Conservation (phyloP, 2,113 vertebrate species). For the Thomomys bottae region DNA sequence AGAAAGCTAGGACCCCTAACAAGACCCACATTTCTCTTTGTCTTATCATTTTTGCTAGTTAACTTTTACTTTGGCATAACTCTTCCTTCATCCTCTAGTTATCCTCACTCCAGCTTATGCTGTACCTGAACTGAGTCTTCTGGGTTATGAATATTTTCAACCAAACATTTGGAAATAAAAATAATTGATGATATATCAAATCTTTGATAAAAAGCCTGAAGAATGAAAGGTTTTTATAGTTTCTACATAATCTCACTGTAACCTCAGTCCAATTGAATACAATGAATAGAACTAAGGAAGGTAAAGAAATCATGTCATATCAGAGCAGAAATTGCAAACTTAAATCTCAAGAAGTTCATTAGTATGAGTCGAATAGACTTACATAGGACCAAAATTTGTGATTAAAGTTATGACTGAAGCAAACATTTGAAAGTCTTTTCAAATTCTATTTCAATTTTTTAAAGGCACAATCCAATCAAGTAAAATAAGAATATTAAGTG, state of each 20-base stretch:
- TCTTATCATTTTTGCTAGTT: background rate
- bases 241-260: background rate
- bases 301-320: background rate
- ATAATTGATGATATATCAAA: background rate
- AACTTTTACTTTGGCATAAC: background rate
- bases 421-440: constrained; percentile 5
- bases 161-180: constrained; percentile 4
- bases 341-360: background rate
- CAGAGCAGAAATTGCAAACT: background rate
- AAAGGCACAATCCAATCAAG: background rate
- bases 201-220: background rate
- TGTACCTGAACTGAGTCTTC: background rate
- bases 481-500: background rate
- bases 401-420: background rate
- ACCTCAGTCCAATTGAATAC: background rate
- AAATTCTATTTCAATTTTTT: constrained; percentile 25
- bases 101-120: background rate
- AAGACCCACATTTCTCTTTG: background rate
- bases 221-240: background rate
- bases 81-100: background rate
- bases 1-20: background rate
- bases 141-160: background rate
- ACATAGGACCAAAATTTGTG: background rate
- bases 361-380: background rate
- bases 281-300: background rate